Evolutionary conservation across 2,797 vertebrate species (phyloP).

Genomic region (Propithecus perrieri): DNA sequence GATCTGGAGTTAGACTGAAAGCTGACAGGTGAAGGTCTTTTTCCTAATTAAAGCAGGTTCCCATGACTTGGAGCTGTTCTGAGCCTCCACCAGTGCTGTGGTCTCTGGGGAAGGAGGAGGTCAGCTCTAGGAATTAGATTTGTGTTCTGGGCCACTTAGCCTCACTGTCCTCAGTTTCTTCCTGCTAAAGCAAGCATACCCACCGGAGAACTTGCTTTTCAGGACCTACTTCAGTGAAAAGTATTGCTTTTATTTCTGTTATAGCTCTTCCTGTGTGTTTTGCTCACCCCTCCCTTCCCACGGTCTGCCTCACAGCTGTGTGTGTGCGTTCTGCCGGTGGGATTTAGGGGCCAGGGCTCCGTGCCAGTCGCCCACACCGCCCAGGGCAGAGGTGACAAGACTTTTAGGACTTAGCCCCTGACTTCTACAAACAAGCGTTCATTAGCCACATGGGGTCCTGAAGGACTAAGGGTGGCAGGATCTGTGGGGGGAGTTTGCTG

Average conservation of each 20-base stretch:
- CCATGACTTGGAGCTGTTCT: neutral
- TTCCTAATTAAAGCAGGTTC: neutral
- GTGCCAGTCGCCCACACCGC: neutral
- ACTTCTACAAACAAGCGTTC: neutral
- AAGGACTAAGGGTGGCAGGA: neutral
- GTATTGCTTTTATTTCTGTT: neutral
- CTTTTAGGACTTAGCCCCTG: neutral
- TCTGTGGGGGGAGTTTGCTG: neutral
- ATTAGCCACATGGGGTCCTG: neutral
- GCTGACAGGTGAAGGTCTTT: neutral
- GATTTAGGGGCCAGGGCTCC: neutral
- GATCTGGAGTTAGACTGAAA: neutral
- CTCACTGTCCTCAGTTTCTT: accelerated
- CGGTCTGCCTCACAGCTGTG: neutral
- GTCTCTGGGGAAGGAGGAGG: no score
- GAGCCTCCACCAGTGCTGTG: neutral
- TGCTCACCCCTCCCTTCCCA: neutral
- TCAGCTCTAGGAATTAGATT: neutral
- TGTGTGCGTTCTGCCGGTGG: no score
- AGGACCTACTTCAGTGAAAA: neutral
- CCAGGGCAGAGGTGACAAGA: neutral
- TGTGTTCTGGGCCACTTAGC: neutral
- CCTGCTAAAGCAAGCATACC: neutral
- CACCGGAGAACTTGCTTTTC: neutral
- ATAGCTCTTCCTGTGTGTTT: neutral